phyloP scores from a whole-genome alignment of 2,797 vertebrate genomes.

The Anguilla marmorata region DNA sequence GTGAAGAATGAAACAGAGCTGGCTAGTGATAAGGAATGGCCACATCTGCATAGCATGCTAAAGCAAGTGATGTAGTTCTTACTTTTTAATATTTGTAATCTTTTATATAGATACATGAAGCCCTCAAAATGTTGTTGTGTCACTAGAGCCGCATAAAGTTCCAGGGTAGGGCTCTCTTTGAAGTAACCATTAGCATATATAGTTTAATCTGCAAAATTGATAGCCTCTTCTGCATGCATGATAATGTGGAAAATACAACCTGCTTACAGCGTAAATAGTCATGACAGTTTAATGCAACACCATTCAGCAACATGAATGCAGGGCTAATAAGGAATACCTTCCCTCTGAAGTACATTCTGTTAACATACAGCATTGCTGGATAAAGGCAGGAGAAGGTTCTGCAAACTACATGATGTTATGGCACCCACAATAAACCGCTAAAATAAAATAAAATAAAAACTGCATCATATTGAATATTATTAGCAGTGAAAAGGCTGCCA shows the following conservation, averaged over 20 bases:
- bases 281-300: background rate
- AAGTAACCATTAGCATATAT: background rate
- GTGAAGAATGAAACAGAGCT: background rate
- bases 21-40: background rate
- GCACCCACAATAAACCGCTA: background rate
- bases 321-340: conserved; percentile 1
- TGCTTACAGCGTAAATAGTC: background rate
- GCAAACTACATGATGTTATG: background rate
- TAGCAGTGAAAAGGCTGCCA: background rate
- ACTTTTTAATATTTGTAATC: background rate
- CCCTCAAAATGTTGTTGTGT: background rate
- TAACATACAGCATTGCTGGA: background rate
- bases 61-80: background rate
- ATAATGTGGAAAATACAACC: background rate
- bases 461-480: background rate
- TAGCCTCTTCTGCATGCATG: background rate
- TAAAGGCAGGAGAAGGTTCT: background rate
- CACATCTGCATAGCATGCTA: background rate
- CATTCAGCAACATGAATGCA: conserved; percentile 4
- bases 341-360: background rate
- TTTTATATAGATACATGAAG: background rate
- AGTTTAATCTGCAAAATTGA: background rate
- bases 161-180: background rate
- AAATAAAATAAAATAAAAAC: background rate
- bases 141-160: background rate